Conservation (phyloP, 1,140 invertebrate species). For the Brachionus plicatilis region DNA sequence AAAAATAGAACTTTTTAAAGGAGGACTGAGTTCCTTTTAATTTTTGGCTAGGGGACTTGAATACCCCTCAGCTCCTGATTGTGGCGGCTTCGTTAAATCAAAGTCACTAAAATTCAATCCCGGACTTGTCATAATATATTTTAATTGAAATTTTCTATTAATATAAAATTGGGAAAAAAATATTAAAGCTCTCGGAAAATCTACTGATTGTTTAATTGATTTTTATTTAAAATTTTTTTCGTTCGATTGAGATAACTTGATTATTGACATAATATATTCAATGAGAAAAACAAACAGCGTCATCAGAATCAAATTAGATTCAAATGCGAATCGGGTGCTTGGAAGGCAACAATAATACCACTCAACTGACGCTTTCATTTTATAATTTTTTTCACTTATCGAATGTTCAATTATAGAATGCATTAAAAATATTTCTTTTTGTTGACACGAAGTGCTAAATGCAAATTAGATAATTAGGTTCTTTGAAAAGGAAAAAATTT, state of each 20-base stretch:
- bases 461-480: not conserved
- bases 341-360: constrained; percentile 81
- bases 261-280: not conserved
- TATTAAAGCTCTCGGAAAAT: too few relatives aligned
- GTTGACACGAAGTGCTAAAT: not conserved
- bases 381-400: not conserved
- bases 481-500: not conserved
- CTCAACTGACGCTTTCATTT: constrained; percentile 67
- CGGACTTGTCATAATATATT: too few relatives aligned
- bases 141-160: too few relatives aligned
- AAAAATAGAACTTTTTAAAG: too few relatives aligned
- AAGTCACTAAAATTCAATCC: too few relatives aligned
- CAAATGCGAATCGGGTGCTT: constrained; percentile 91
- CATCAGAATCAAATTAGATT: constrained; percentile 62
- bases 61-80: too few relatives aligned
- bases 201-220: not conserved
- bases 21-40: too few relatives aligned
- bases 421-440: not conserved
- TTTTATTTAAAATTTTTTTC: not conserved
- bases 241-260: not conserved
- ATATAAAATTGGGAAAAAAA: too few relatives aligned
- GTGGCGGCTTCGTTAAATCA: too few relatives aligned
- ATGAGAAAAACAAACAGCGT: constrained; percentile 33
- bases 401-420: not conserved
- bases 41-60: too few relatives aligned